A percentile compares a stretch with the other conserved stretches of the same genome.
These are phyloP conservation scores for Oncorhynchus tshawytscha DNA, from an alignment of 2,113 vertebrate genomes.

Conservation along the genomic window DNA sequence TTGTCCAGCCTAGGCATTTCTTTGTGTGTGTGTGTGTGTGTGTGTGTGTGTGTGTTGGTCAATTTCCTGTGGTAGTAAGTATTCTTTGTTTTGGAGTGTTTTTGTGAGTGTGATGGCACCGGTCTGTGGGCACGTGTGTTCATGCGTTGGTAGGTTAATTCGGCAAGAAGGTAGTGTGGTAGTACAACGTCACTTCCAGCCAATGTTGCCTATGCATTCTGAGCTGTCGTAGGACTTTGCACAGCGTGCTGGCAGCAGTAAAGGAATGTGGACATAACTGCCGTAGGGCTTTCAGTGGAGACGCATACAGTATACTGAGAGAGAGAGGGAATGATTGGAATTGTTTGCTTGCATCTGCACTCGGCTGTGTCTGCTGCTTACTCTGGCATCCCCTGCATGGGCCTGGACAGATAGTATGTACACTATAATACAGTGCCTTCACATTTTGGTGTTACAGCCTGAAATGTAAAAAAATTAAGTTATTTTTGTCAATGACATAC, in stretches of 20 bases:
- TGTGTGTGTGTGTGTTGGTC: not conserved
- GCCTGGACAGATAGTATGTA: too few species aligned
- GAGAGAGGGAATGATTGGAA: not conserved
- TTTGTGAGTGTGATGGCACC: conserved; percentile 1
- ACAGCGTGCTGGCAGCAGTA: conserved; percentile 12
- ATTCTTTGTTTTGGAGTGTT: not conserved
- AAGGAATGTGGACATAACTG: not conserved
- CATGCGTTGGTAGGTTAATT: not conserved
- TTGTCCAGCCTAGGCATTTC: not conserved
- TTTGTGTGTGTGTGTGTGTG: not conserved
- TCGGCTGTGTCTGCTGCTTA: not conserved
- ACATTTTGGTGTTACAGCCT: too few species aligned
- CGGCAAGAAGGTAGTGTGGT: not conserved
- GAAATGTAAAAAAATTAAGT: too few species aligned
- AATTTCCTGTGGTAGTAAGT: not conserved
- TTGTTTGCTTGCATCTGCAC: not conserved
- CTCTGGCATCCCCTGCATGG: not conserved
- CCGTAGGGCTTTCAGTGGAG: not conserved
- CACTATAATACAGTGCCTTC: too few species aligned
- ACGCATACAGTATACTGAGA: not conserved
- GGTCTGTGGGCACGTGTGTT: conserved; percentile 1
- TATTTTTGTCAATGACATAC: too few species aligned
- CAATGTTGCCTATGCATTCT: not conserved
- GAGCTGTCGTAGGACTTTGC: not conserved
- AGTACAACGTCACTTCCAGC: not conserved